Conservation (phyloP, 2,888 invertebrate genomes). For the Chaetogeoica ovagalla region DNA sequence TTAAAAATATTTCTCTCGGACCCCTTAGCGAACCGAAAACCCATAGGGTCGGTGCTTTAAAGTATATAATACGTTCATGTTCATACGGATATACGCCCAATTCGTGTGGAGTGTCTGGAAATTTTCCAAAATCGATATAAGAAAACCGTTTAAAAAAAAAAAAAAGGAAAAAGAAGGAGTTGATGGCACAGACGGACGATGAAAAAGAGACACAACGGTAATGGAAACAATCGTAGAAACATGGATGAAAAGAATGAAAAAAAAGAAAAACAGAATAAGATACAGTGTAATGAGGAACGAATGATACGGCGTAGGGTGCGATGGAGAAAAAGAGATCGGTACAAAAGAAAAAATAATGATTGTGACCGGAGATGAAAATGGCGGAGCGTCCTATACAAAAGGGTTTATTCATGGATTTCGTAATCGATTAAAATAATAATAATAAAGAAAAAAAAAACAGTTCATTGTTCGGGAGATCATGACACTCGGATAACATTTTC, state of each 20-base stretch:
- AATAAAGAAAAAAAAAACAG: constrained; percentile 27
- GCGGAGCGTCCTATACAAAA: constrained; percentile 38
- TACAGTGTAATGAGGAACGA: not conserved
- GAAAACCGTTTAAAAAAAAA: constrained; percentile 39
- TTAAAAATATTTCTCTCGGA: constrained; percentile 43
- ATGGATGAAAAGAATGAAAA: not conserved
- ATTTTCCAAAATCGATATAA: constrained; percentile 49
- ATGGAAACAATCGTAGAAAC: not conserved
- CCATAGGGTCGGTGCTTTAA: too few relatives aligned
- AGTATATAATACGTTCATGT: constrained; percentile 17
- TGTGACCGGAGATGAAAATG: constrained; percentile 48
- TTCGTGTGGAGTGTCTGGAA: constrained; percentile 42
- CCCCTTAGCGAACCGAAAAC: constrained; percentile 43
- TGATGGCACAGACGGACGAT: too few relatives aligned
- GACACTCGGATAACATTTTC: constrained; percentile 21
- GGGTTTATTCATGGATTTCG: constrained; percentile 38
- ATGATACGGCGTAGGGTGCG: not conserved
- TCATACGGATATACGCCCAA: constrained; percentile 30
- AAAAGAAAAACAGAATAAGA: not conserved
- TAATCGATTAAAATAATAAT: constrained; percentile 44
- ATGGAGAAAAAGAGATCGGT: constrained; percentile 26
- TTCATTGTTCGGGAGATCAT: constrained; percentile 34
- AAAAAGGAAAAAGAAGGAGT: not conserved
- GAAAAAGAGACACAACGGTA: not conserved
- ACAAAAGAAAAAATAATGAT: constrained; percentile 46